Percentiles rank a stretch among this genome's conserved stretches.
Evolutionary conservation across 1,140 invertebrate species (phyloP).

Genomic region (Luehdorfia chinensis): DNA sequence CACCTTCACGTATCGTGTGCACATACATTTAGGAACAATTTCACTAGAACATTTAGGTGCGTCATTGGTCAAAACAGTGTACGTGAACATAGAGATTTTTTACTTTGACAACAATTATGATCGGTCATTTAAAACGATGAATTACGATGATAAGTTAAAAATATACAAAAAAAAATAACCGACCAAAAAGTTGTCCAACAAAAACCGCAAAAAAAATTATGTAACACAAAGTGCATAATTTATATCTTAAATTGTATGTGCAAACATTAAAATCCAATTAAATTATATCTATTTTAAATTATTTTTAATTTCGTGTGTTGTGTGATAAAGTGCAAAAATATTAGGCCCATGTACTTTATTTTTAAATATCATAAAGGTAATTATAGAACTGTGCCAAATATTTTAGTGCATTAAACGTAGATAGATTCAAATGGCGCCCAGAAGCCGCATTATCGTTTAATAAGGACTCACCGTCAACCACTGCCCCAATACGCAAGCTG

Average conservation of each 20-base stretch:
- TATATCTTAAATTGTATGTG: too few relatives aligned
- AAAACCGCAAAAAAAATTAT: neutral
- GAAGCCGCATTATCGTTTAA: conserved; percentile 38
- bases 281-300: too few relatives aligned
- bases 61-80: neutral
- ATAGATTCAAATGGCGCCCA: conserved; percentile 58
- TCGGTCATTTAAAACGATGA: too few relatives aligned
- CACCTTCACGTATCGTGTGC: conserved; percentile 28
- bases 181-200: too few relatives aligned
- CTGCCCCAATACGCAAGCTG: conserved; percentile 27
- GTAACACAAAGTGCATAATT: neutral
- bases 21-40: conserved; percentile 3
- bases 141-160: too few relatives aligned
- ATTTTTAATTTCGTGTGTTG: conserved; percentile 5
- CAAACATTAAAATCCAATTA: too few relatives aligned
- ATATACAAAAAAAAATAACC: too few relatives aligned
- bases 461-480: conserved; percentile 52
- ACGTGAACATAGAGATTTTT: conserved; percentile 1
- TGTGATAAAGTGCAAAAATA: conserved; percentile 1
- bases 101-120: conserved; percentile 1
- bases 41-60: conserved; percentile 3
- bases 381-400: conserved; percentile 9
- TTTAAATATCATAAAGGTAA: neutral
- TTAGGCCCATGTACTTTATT: conserved; percentile 1
- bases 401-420: conserved; percentile 24